Conservation (phyloP, 2,113 vertebrate genomes). For the Phrynocephalus versicolor region DNA sequence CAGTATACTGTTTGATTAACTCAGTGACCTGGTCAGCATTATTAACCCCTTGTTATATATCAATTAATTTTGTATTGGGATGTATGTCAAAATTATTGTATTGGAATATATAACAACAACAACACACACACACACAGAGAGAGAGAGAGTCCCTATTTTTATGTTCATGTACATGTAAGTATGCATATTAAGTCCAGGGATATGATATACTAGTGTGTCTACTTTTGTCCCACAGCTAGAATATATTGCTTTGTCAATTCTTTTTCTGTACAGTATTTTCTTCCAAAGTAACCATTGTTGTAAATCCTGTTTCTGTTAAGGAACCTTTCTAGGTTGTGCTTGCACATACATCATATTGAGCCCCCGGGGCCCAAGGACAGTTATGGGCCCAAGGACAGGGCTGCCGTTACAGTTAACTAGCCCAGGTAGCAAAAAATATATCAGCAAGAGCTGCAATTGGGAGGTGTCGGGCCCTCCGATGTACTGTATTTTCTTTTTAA, state of each 20-base stretch:
- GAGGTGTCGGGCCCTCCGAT: constrained; percentile 9
- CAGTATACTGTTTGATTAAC: constrained; percentile 39
- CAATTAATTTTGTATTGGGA: constrained; percentile 4
- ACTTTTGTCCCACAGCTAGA: constrained; percentile 24
- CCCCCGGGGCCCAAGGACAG: constrained; percentile 20
- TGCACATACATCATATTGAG: constrained; percentile 29
- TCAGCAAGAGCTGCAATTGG: not conserved
- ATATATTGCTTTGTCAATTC: constrained; percentile 44
- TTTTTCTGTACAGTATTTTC: constrained; percentile 38
- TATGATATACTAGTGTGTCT: not conserved
- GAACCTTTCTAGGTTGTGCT: constrained; percentile 50
- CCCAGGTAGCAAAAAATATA: constrained; percentile 38
- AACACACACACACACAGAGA: too few relatives aligned
- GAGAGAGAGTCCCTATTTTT: too few relatives aligned
- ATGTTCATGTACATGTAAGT: not conserved
- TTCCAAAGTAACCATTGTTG: constrained; percentile 33
- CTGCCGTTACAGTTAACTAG: constrained; percentile 24
- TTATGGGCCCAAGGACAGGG: constrained; percentile 37
- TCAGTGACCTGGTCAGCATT: constrained; percentile 31
- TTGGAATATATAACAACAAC: too few relatives aligned
- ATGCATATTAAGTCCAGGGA: not conserved
- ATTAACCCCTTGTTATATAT: constrained; percentile 33
- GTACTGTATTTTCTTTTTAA: not conserved
- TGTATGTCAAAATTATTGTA: not conserved
- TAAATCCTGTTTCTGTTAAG: constrained; percentile 57